Evolutionary conservation across 1,140 invertebrate species (phyloP).

Genomic region (Calephelis nemesis): DNA sequence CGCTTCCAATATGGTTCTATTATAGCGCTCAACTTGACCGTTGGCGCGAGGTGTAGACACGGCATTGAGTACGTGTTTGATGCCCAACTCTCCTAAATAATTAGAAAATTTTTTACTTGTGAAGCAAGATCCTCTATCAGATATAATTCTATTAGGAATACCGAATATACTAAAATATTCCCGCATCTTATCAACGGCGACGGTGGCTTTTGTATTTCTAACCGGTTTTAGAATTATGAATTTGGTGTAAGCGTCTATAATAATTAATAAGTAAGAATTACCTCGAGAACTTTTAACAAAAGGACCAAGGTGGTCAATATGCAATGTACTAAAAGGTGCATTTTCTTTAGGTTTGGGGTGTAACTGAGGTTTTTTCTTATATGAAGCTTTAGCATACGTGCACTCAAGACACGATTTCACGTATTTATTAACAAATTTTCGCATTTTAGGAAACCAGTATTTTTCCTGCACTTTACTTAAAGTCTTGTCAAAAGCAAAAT

Average conservation of each 20-base stretch:
- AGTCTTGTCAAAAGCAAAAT: constrained; percentile 27
- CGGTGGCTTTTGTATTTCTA: constrained; percentile 4
- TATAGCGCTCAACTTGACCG: constrained; percentile 6
- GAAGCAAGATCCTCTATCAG: constrained; percentile 22
- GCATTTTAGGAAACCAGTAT: constrained; percentile 24
- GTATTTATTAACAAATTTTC: constrained; percentile 8
- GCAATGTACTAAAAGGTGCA: not conserved
- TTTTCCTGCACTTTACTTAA: constrained; percentile 20
- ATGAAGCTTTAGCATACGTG: not conserved
- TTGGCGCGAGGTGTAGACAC: constrained; percentile 10
- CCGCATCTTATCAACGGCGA: constrained; percentile 1
- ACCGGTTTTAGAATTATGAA: not conserved
- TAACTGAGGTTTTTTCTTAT: not conserved
- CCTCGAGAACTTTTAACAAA: not conserved
- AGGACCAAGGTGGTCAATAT: not conserved
- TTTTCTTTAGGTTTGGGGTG: not conserved
- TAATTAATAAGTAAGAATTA: not conserved
- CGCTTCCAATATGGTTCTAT: constrained; percentile 1
- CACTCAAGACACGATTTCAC: not conserved
- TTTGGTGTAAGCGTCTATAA: not conserved
- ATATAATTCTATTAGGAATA: constrained; percentile 22
- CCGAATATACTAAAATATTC: constrained; percentile 27
- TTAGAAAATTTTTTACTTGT: constrained; percentile 3
- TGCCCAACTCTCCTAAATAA: constrained; percentile 18
- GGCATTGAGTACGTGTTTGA: constrained; percentile 15